These are phyloP conservation scores for Ips typographus DNA, from an alignment of 1,140 invertebrate species.

Conservation along the genomic window DNA sequence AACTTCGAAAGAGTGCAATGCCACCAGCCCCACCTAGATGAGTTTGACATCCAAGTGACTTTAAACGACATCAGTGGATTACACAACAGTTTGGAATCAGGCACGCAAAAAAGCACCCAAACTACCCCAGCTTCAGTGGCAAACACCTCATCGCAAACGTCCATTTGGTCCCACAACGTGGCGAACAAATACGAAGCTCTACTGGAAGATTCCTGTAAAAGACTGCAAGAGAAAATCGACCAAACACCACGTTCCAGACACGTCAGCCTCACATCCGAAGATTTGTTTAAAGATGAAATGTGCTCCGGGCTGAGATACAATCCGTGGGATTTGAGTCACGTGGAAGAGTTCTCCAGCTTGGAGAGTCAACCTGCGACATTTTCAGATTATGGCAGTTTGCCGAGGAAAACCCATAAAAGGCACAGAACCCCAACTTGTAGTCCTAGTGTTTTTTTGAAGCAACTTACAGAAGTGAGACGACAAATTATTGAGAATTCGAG, in stretches of 20 bases:
- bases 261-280: constrained; percentile 17
- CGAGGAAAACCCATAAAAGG: constrained; percentile 38
- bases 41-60: constrained; percentile 46
- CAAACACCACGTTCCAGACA: constrained; percentile 16
- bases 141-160: constrained; percentile 28
- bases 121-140: constrained; percentile 24
- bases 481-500: constrained; percentile 47
- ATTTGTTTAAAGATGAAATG: constrained; percentile 30
- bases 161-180: constrained; percentile 23
- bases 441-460: constrained; percentile 48
- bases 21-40: constrained; percentile 25
- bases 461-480: constrained; percentile 47
- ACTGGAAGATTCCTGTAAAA: constrained; percentile 46
- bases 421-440: constrained; percentile 38
- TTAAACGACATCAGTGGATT: constrained; percentile 40
- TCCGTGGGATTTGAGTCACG: constrained; percentile 28
- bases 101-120: constrained; percentile 27
- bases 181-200: constrained; percentile 47
- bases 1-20: background rate
- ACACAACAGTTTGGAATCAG: constrained; percentile 14
- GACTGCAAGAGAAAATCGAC: constrained; percentile 43
- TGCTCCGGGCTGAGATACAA: constrained; percentile 26
- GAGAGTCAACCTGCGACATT: constrained; percentile 46
- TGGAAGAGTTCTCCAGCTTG: constrained; percentile 45
- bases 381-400: constrained; percentile 51